Conservation (phyloP, 53 echinoderm and acorn worm genomes). For the Pentamera pediparva region DNA sequence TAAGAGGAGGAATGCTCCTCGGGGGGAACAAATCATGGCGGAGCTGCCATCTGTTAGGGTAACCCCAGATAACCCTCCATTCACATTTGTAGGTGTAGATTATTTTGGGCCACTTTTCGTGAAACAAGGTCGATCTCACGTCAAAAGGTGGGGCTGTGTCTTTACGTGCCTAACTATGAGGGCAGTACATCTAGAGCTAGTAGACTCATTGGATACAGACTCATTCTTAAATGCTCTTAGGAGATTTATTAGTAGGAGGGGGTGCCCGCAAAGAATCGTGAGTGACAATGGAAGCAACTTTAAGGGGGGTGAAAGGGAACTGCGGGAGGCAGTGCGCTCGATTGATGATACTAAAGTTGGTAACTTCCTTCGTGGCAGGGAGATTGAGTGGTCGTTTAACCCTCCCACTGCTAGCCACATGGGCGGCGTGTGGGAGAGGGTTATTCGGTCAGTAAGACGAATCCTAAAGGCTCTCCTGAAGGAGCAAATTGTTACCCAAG, state of each 20-base stretch:
- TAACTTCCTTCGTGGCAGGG: background rate
- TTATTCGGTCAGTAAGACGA: slow-evolving; percentile 34
- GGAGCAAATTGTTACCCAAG: slow-evolving; percentile 33
- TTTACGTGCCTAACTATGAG: slow-evolving; percentile 25
- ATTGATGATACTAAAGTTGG: background rate
- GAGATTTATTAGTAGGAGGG: slow-evolving; percentile 32
- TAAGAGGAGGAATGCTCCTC: slow-evolving; percentile 22
- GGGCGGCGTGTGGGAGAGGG: slow-evolving; percentile 65
- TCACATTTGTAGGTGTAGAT: slow-evolving; percentile 32
- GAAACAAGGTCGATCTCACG: slow-evolving; percentile 21
- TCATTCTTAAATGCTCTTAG: slow-evolving; percentile 25
- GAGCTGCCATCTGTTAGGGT: slow-evolving; percentile 30
- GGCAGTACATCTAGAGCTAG: slow-evolving; percentile 35
- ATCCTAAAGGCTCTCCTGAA: slow-evolving; percentile 36
- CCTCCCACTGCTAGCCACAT: slow-evolving; percentile 49
- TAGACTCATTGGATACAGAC: slow-evolving; percentile 22
- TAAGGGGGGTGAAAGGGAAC: slow-evolving; percentile 16
- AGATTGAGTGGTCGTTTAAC: slow-evolving; percentile 56
- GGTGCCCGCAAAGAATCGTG: slow-evolving; percentile 9
- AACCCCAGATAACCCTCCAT: slow-evolving; percentile 35
- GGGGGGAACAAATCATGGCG: slow-evolving; percentile 11
- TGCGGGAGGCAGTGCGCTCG: background rate
- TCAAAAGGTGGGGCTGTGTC: slow-evolving; percentile 32
- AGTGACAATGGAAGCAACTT: slow-evolving; percentile 47
- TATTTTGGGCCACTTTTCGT: slow-evolving; percentile 32